These are phyloP conservation scores for Sparidentex hasta DNA, from an alignment of 2,797 vertebrate genomes.

Conservation along the genomic window DNA sequence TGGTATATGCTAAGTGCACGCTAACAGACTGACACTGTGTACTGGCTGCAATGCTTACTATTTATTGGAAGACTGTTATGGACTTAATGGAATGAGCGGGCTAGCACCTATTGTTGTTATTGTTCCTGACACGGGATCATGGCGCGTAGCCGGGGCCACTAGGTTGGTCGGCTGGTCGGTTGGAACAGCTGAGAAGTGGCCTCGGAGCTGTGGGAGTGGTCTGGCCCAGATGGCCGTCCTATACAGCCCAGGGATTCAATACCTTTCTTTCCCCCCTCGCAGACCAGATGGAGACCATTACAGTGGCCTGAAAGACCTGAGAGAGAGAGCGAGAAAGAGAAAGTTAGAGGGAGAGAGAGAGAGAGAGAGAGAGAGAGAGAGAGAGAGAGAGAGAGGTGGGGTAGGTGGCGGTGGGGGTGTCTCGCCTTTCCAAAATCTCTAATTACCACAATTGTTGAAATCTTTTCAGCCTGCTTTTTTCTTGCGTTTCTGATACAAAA, in stretches of 20 bases:
- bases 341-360: conserved; percentile 52
- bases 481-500: conserved; percentile 69
- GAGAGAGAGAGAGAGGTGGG: conserved; percentile 62
- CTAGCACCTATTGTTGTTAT: conserved; percentile 30
- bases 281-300: conserved; percentile 81
- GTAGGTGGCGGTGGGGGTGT: conserved; percentile 53
- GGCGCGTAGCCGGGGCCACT: conserved; percentile 6
- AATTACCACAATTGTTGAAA: conserved; percentile 82
- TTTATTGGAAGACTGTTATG: conserved; percentile 33
- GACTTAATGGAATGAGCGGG: conserved; percentile 23
- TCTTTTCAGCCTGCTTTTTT: conserved; percentile 78
- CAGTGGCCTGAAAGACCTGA: conserved; percentile 75
- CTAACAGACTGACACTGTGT: conserved; percentile 15
- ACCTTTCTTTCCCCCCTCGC: conserved; percentile 56
- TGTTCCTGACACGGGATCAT: conserved; percentile 25
- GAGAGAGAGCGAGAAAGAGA: conserved; percentile 51
- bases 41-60: conserved; percentile 8
- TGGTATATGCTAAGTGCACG: conserved; percentile 24
- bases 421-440: conserved; percentile 82
- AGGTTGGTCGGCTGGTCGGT: conserved; percentile 41
- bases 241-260: conserved; percentile 77
- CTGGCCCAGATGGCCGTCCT: conserved; percentile 81
- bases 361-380: conserved; percentile 48
- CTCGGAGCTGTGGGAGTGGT: conserved; percentile 62
- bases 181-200: conserved; percentile 61